Conservation (phyloP, 2,797 vertebrate genomes). For the Neomorphus geoffroyi region DNA sequence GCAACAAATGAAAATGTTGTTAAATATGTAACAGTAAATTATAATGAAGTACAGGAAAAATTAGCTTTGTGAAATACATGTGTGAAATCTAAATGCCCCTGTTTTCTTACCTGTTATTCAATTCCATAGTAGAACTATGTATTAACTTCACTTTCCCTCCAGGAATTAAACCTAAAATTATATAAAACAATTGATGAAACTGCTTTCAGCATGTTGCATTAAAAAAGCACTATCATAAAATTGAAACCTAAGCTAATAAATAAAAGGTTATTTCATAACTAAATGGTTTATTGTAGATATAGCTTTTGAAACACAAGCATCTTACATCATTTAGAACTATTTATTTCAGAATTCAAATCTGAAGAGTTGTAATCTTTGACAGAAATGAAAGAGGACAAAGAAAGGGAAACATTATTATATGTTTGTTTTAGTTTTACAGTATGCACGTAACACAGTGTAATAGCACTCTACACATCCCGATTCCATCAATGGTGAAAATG, state of each 20-base stretch:
- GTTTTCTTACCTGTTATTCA: conserved; percentile 81
- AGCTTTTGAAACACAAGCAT: not conserved
- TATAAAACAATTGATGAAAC: not conserved
- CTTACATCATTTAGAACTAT: not conserved
- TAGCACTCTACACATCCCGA: not conserved
- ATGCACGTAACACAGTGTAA: not conserved
- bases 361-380: not conserved
- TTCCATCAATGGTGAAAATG: not conserved
- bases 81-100: not conserved
- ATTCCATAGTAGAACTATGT: conserved; percentile 85
- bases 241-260: not conserved
- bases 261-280: not conserved
- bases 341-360: not conserved
- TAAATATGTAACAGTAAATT: not conserved
- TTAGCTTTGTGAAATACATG: not conserved
- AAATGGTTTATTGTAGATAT: not conserved
- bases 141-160: conserved; percentile 93
- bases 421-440: not conserved
- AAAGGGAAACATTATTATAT: not conserved
- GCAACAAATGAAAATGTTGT: not conserved
- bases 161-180: conserved; percentile 86
- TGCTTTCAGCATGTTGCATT: not conserved
- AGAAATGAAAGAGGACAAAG: not conserved
- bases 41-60: not conserved
- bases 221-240: not conserved